These are phyloP conservation scores for Tiliqua scincoides DNA, from an alignment of 2,113 vertebrate genomes.

Conservation along the genomic window DNA sequence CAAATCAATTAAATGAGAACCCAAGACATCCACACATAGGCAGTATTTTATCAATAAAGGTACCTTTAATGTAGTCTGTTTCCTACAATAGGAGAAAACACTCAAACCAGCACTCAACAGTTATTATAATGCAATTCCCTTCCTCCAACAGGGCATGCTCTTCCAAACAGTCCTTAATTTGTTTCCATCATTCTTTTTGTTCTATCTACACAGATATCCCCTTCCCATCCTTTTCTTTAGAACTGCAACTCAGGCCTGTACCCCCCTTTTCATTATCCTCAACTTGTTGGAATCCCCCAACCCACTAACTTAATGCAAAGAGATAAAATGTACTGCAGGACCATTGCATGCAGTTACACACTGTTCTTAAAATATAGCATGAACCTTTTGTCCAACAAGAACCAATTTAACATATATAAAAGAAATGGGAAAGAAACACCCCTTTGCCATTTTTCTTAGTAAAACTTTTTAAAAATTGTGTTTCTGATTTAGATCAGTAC, in stretches of 20 bases:
- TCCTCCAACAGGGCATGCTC: background rate
- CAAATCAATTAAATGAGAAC: too few species aligned
- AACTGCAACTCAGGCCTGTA: background rate
- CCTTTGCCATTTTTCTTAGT: constrained; percentile 5
- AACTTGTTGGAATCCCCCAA: background rate
- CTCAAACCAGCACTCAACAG: too few species aligned
- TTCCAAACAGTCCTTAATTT: background rate
- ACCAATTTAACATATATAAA: background rate
- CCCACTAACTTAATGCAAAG: background rate
- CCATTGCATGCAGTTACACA: background rate
- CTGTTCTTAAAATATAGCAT: background rate
- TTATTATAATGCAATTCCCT: background rate
- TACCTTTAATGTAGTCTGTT: background rate
- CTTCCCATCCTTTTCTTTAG: background rate
- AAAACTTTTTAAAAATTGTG: background rate
- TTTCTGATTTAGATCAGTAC: constrained; percentile 73
- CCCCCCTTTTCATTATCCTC: background rate
- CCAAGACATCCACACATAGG: too few species aligned
- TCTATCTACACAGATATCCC: background rate
- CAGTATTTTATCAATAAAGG: too few species aligned
- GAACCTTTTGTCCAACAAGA: background rate
- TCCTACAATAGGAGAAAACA: background rate
- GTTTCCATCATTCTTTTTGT: background rate
- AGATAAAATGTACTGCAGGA: background rate
- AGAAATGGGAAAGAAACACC: background rate